Evolutionary conservation across 2,888 invertebrate genomes (phyloP).

Genomic region (Morinoia aosen): DNA sequence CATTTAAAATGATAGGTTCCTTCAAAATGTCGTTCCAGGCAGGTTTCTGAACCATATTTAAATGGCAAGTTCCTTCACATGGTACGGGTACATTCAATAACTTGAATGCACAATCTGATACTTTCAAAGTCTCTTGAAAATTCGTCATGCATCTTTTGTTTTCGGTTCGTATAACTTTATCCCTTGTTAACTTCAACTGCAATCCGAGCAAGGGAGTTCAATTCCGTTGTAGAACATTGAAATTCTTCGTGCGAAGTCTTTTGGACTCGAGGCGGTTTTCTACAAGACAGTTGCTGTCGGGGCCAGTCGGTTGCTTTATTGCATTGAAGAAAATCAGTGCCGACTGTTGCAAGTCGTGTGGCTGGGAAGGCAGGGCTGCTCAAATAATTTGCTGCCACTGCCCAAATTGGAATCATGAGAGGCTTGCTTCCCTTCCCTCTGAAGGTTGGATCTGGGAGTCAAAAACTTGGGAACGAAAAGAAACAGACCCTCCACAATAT

Average conservation of each 20-base stretch:
- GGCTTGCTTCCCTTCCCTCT: not conserved
- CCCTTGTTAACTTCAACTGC: not conserved
- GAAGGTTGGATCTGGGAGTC: not conserved
- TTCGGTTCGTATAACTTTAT: not conserved
- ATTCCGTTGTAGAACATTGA: not conserved
- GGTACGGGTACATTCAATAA: no score
- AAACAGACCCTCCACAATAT: not conserved
- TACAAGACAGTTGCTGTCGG: not conserved
- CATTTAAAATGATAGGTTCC: no score
- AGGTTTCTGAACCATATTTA: no score
- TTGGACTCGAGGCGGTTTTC: not conserved
- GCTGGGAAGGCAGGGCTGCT: not conserved
- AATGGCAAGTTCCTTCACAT: no score
- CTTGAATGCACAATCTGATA: not conserved
- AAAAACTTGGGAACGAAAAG: not conserved
- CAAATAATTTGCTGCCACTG: not conserved
- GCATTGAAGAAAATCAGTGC: not conserved
- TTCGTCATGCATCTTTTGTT: not conserved
- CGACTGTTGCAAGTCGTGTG: not conserved
- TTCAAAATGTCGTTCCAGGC: no score
- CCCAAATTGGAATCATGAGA: conserved; percentile 12
- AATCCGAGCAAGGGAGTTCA: not conserved
- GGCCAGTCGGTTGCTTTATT: not conserved
- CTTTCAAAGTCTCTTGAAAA: not conserved
- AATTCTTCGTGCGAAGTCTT: not conserved